These are phyloP conservation scores for Trissolcus japonicus DNA, from an alignment of 2,888 invertebrate species.

Conservation along the genomic window DNA sequence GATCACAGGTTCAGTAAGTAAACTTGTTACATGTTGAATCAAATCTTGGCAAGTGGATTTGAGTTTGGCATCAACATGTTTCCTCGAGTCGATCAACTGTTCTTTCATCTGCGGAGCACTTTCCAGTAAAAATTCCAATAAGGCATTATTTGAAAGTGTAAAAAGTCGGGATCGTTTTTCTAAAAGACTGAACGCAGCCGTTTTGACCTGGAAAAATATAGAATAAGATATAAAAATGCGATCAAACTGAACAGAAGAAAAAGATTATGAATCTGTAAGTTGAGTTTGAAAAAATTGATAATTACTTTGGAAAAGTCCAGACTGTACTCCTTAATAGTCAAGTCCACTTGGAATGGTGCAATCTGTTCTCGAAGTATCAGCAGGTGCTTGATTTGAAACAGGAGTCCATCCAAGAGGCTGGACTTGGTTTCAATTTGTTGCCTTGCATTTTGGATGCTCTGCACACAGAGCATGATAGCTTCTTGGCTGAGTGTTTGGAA, in stretches of 20 bases:
- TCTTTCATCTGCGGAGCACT: constrained; percentile 96
- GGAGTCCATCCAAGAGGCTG: constrained; percentile 91
- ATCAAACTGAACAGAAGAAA: background rate
- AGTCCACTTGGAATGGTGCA: constrained; percentile 94
- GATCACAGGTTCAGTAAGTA: constrained; percentile 86
- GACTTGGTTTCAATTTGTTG: constrained; percentile 86
- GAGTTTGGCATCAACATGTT: constrained; percentile 95
- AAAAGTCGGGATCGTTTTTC: constrained; percentile 91
- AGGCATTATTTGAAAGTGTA: constrained; percentile 88
- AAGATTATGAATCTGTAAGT: background rate
- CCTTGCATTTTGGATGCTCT: constrained; percentile 90
- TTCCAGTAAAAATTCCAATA: constrained; percentile 93
- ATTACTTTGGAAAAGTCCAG: constrained; percentile 93
- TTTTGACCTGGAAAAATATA: constrained; percentile 78
- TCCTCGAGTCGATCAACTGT: constrained; percentile 93
- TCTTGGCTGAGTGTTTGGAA: constrained; percentile 98
- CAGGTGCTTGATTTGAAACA: constrained; percentile 96
- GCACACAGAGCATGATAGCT: constrained; percentile 93
- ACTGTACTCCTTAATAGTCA: constrained; percentile 93
- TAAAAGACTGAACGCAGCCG: constrained; percentile 86
- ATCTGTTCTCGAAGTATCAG: constrained; percentile 98
- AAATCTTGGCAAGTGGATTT: constrained; percentile 93
- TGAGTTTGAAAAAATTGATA: background rate
- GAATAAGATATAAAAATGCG: background rate
- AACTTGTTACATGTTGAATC: constrained; percentile 86